A percentile compares a stretch with the other conserved stretches of the same genome.
phyloP scores from a whole-genome alignment of 2,797 vertebrate genomes.

The Danio jaintianensis region DNA sequence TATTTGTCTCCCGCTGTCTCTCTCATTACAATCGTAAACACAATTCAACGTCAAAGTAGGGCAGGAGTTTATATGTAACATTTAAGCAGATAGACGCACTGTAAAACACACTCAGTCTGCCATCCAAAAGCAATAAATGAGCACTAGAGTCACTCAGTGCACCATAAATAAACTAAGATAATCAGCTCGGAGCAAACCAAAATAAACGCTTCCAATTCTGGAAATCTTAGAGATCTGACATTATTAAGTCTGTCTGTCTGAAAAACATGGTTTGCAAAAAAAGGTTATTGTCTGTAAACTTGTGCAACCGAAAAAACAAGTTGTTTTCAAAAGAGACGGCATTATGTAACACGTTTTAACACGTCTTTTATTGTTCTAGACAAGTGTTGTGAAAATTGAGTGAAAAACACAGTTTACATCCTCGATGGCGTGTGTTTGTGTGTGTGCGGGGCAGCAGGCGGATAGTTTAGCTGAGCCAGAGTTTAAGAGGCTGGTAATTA shows the following conservation, averaged over 20 bases:
- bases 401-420: constrained; percentile 72
- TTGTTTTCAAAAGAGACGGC: constrained; percentile 39
- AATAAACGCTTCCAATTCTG: not conserved
- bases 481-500: constrained; percentile 82
- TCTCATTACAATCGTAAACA: constrained; percentile 11
- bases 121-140: constrained; percentile 18
- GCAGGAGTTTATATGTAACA: constrained; percentile 31
- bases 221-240: not conserved
- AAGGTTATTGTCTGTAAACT: constrained; percentile 25
- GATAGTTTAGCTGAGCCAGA: constrained; percentile 73
- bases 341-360: constrained; percentile 69
- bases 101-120: constrained; percentile 12
- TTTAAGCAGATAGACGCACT: constrained; percentile 7
- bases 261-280: constrained; percentile 18
- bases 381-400: constrained; percentile 65
- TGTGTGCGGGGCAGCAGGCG: constrained; percentile 67
- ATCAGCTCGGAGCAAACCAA: constrained; percentile 13
- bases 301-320: constrained; percentile 25
- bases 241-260: constrained; percentile 30
- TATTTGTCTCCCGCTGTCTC: constrained; percentile 26
- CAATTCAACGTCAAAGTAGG: not conserved
- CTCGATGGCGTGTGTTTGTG: constrained; percentile 66
- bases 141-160: not conserved
- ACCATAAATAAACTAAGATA: constrained; percentile 18
- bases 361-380: constrained; percentile 69